phyloP scores from a whole-genome alignment of 2,797 vertebrate species.

The Hylomyscus alleni region DNA sequence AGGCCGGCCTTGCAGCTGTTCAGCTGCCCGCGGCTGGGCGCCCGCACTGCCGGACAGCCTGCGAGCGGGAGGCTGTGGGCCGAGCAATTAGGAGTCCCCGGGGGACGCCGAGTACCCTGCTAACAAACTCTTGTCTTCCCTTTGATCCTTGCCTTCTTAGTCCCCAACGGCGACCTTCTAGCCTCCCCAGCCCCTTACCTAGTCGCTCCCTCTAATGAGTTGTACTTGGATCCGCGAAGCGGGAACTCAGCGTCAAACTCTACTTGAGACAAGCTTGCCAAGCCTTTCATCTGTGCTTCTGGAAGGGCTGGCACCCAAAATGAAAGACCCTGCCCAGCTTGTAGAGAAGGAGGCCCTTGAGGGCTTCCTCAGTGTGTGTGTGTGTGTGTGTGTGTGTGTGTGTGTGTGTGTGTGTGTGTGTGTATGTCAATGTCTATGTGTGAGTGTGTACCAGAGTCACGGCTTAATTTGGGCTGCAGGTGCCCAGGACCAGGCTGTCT shows the following conservation, averaged over 20 bases:
- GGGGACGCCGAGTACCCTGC: constrained; percentile 65
- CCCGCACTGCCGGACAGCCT: constrained; percentile 89
- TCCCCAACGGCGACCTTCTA: not conserved
- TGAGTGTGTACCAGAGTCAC: not conserved
- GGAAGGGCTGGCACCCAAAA: not conserved
- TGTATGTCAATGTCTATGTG: constrained; percentile 37
- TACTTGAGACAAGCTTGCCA: not conserved
- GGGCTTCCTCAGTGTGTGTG: not conserved
- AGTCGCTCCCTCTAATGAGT: not conserved
- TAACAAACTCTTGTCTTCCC: constrained; percentile 31
- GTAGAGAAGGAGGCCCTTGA: not conserved
- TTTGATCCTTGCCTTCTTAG: constrained; percentile 79
- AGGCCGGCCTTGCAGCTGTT: constrained; percentile 92
- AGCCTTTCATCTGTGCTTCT: not conserved
- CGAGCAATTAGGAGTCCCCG: constrained; percentile 87
- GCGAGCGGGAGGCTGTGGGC: constrained; percentile 89
- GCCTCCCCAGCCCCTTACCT: not conserved
- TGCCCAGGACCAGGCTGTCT: not conserved
- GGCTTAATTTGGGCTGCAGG: not conserved
- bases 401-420: not conserved
- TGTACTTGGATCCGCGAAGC: constrained; percentile 4
- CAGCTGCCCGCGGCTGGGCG: constrained; percentile 85
- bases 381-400: constrained; percentile 5
- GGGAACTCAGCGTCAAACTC: not conserved
- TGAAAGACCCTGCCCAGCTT: constrained; percentile 12